These are phyloP conservation scores for Oenanthe oenanthe DNA, from an alignment of 2,113 vertebrate species.

Conservation along the genomic window DNA sequence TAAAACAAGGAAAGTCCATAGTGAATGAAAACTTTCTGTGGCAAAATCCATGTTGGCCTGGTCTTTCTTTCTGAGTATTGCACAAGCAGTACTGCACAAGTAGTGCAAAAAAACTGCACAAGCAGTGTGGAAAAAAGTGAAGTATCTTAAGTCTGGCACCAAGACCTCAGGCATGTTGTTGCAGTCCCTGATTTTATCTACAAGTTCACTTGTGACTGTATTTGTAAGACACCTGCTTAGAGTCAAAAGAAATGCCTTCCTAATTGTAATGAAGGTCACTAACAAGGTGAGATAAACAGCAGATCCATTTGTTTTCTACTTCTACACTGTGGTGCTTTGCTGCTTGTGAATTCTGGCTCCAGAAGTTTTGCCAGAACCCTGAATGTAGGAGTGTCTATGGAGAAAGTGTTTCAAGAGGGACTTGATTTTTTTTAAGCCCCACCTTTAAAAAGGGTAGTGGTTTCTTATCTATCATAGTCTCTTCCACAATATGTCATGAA, in stretches of 20 bases:
- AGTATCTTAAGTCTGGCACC: neutral
- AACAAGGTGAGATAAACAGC: neutral
- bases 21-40: neutral
- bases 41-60: neutral
- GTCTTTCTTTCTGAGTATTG: neutral
- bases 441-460: neutral
- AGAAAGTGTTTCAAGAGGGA: neutral
- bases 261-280: neutral
- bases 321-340: neutral
- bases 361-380: neutral
- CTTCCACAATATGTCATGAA: neutral
- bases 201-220: neutral
- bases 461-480: neutral
- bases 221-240: neutral
- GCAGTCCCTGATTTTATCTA: neutral
- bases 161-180: neutral
- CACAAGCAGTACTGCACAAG: neutral
- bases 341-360: neutral
- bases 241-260: neutral
- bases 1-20: neutral
- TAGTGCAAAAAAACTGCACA: neutral
- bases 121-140: neutral
- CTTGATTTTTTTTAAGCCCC: neutral
- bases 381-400: neutral
- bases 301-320: neutral